These are phyloP conservation scores for Incurvaria masculella DNA, from an alignment of 2,888 invertebrate genomes.

Conservation along the genomic window DNA sequence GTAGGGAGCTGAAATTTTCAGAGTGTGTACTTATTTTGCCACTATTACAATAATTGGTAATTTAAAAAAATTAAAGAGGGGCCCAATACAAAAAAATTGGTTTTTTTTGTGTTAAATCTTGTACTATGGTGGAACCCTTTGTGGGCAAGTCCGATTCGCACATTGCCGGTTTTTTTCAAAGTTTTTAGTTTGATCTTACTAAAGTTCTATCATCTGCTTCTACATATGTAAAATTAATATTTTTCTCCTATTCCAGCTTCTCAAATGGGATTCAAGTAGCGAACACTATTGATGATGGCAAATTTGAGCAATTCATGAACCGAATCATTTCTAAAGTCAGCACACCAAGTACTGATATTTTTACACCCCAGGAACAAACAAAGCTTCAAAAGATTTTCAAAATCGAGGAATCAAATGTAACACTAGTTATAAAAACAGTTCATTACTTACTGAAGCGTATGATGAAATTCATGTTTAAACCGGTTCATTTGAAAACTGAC, in stretches of 20 bases:
- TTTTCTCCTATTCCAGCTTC: constrained; percentile 28
- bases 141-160: too few species aligned
- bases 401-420: constrained; percentile 29
- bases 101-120: too few species aligned
- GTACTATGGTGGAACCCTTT: too few species aligned
- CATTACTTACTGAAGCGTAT: constrained; percentile 37
- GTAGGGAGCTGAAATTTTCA: too few species aligned
- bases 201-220: too few species aligned
- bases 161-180: too few species aligned
- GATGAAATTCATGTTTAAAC: constrained; percentile 43
- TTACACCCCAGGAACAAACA: constrained; percentile 34
- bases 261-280: constrained; percentile 32
- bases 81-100: too few species aligned
- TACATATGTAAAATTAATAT: not conserved
- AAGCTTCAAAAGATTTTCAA: constrained; percentile 41
- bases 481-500: constrained; percentile 35
- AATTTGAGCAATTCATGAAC: constrained; percentile 41
- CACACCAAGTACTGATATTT: constrained; percentile 34
- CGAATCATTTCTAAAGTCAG: constrained; percentile 36
- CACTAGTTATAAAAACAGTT: constrained; percentile 35
- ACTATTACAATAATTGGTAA: too few species aligned
- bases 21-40: too few species aligned
- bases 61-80: too few species aligned
- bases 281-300: constrained; percentile 34
- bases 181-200: too few species aligned